phyloP scores from a whole-genome alignment of 2,113 vertebrate genomes.

The Limnothrissa miodon region DNA sequence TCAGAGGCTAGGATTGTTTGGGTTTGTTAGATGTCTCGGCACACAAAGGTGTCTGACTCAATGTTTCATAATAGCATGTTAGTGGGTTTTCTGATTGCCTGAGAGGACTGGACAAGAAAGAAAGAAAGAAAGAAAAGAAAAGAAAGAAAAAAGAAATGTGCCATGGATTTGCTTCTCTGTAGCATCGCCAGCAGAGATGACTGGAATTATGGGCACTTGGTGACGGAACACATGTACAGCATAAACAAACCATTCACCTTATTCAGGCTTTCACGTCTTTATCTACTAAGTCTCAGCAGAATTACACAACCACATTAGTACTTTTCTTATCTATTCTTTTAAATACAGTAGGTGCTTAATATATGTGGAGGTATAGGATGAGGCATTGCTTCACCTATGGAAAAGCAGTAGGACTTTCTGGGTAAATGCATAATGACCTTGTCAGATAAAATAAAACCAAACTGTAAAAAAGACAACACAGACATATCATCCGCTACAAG shows the following conservation, averaged over 20 bases:
- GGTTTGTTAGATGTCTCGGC: neutral
- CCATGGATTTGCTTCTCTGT: neutral
- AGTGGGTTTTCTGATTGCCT: neutral
- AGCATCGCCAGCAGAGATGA: slow-evolving; percentile 35
- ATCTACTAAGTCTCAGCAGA: neutral
- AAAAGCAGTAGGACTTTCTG: neutral
- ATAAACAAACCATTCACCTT: neutral
- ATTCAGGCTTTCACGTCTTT: neutral
- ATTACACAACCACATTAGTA: neutral
- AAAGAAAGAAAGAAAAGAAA: neutral
- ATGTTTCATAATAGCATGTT: neutral
- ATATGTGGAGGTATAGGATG: slow-evolving; percentile 33
- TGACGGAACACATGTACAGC: slow-evolving; percentile 59
- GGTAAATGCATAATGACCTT: slow-evolving; percentile 5
- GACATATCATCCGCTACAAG: neutral
- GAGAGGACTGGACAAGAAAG: slow-evolving; percentile 44
- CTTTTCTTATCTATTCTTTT: slow-evolving; percentile 38
- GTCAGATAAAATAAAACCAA: neutral
- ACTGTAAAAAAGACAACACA: neutral
- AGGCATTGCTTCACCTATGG: neutral
- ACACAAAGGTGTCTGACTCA: neutral
- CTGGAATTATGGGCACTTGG: slow-evolving; percentile 69
- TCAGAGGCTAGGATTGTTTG: neutral
- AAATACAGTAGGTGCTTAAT: slow-evolving; percentile 58
- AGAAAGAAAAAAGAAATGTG: slow-evolving; percentile 35